Evolutionary conservation across 2,113 vertebrate species (phyloP).

Genomic region (Motacilla alba): DNA sequence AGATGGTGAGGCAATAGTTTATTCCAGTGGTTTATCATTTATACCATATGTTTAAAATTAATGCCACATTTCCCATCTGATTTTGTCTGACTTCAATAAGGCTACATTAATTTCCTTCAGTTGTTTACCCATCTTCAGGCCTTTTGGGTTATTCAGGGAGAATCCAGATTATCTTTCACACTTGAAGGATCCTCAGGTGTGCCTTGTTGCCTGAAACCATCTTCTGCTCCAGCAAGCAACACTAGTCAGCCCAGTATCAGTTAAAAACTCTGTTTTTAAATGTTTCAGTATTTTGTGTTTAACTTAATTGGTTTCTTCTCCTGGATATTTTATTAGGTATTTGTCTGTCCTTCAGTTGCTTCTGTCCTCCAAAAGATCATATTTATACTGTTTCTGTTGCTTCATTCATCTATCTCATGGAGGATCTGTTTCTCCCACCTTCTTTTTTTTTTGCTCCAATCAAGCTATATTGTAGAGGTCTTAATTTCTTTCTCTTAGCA

Average conservation of each 20-base stretch:
- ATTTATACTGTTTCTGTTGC: neutral
- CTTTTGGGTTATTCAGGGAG: neutral
- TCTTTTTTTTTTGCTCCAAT: neutral
- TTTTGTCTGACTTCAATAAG: slow-evolving; percentile 13
- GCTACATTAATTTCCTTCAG: neutral
- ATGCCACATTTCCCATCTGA: slow-evolving; percentile 21
- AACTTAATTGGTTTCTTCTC: neutral
- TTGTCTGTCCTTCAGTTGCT: neutral
- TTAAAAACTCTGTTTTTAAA: neutral
- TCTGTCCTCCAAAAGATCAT: neutral
- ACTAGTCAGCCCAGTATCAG: neutral
- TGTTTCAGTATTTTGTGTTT: neutral
- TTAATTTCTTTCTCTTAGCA: neutral
- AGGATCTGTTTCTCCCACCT: neutral
- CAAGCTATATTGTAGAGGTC: neutral
- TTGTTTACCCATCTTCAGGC: neutral
- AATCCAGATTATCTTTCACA: neutral
- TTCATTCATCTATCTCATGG: neutral
- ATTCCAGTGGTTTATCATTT: slow-evolving; percentile 55
- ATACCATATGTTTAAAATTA: slow-evolving; percentile 45
- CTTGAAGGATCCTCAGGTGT: neutral
- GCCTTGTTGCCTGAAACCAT: neutral
- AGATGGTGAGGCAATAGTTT: slow-evolving; percentile 37
- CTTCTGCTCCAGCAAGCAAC: neutral
- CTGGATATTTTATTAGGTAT: neutral